Evolutionary conservation across 2,888 invertebrate genomes (phyloP), one percentile per base, ranked within the genome.

Genomic region (Ophion obscuratus): DNA sequence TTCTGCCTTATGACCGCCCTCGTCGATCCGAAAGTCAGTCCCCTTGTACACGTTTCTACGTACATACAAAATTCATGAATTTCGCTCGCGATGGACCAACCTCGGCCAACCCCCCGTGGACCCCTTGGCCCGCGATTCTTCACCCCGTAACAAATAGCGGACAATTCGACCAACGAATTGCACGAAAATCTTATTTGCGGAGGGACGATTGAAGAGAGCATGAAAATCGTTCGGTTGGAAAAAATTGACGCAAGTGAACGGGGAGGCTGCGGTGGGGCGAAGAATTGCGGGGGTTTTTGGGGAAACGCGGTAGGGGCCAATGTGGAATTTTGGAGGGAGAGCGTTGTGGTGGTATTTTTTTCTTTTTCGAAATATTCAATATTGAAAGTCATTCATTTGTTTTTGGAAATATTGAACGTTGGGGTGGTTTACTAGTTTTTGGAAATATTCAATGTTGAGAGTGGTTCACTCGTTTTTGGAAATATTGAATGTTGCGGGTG

Each of bases 21-120:
- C 78, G 80, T 73, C 83, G 85, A 85, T 83, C 80, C 79, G 68
- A 68, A 20, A 64, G 24, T 40, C 47, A 61, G 3, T 27, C 40
- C 40, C 77, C 67, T 77, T 40, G 10, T 36, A 53, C n/a, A 53
- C 5, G 7, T 24, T 5, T 61, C 31, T 59, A 36, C 31, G 17
- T 70, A 6, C 47, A 24, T 24, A 47, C 27, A 71, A 53, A 71
- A 17, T 71, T 53, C 31, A 57, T 27, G 27, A 53, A 27, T 31
- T 24, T 10, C 6, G 27, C 70, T 27, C 27, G 61, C 20, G 53
- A 53, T 14, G 17, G 17, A 11, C 17, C 5, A 4, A 53, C 14
- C 53, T 17, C 4, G 53, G 17, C 1, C 53, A 17, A 53, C 53
- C 53, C 53, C 53, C 17, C 3, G 14, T 17, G 53, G 14, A 53